A percentile compares a stretch with the other conserved stretches of the same genome.
These are phyloP conservation scores for Agrilus biguttatus DNA, from an alignment of 2,888 invertebrate genomes.

Conservation along the genomic window DNA sequence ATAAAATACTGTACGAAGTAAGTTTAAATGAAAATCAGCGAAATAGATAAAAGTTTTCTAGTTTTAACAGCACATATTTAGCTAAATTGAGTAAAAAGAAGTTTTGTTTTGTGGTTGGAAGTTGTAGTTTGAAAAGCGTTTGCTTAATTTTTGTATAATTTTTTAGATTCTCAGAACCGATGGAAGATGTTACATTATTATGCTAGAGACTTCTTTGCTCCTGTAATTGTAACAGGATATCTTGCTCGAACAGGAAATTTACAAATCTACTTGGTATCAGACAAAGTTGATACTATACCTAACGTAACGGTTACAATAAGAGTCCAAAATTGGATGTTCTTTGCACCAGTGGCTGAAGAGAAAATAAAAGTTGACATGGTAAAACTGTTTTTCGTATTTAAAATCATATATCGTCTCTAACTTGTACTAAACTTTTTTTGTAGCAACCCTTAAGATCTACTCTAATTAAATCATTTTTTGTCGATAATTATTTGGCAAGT, in stretches of 20 bases:
- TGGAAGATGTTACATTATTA: slow-evolving; percentile 63
- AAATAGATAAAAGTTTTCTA: no score
- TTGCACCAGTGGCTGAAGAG: slow-evolving; percentile 12
- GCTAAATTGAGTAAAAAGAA: no score
- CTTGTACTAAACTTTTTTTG: neutral
- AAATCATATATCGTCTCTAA: neutral
- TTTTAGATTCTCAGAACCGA: slow-evolving; percentile 23
- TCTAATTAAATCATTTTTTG: slow-evolving; percentile 16
- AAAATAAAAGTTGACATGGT: slow-evolving; percentile 3
- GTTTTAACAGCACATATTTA: no score
- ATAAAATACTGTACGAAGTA: no score
- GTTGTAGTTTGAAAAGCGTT: no score
- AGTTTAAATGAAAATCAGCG: no score
- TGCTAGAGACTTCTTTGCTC: slow-evolving; percentile 72
- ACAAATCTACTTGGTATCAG: slow-evolving; percentile 50
- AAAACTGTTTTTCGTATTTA: neutral
- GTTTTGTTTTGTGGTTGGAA: no score
- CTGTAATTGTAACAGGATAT: slow-evolving; percentile 45
- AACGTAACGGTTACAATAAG: slow-evolving; percentile 38
- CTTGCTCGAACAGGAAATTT: slow-evolving; percentile 33
- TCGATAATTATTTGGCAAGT: slow-evolving; percentile 22
- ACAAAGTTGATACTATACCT: slow-evolving; percentile 23
- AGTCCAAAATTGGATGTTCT: slow-evolving; percentile 38
- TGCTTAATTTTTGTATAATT: neutral
- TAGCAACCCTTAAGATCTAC: neutral